Conservation (phyloP, 2,113 vertebrate species). For the Podarcis raffonei region DNA sequence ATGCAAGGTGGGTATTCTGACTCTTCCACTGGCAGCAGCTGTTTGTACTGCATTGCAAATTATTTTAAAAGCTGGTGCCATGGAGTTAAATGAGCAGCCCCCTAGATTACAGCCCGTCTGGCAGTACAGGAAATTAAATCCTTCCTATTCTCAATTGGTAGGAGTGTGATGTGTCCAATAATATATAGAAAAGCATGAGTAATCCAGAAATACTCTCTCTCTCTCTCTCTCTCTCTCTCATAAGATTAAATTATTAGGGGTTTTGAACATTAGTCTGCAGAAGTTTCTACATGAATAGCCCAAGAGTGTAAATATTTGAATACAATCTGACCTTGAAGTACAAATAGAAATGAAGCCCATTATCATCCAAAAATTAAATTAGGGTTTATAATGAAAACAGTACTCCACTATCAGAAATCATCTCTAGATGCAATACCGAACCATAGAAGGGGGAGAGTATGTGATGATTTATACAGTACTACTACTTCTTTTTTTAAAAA, state of each 20-base stretch:
- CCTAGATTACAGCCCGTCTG: background rate
- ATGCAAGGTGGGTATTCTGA: background rate
- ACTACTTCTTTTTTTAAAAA: too few relatives aligned
- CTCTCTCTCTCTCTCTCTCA: background rate
- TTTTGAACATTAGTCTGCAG: background rate
- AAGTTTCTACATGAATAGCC: background rate
- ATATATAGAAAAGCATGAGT: background rate
- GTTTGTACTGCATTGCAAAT: background rate
- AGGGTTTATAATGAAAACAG: slow-evolving; percentile 28
- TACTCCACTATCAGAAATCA: accelerated
- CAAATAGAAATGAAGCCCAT: background rate
- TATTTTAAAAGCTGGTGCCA: background rate
- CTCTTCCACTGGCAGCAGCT: background rate
- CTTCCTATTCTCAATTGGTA: background rate
- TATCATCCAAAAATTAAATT: background rate
- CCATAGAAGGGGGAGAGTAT: background rate
- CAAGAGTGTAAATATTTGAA: background rate
- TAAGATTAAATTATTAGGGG: background rate
- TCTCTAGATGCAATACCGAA: background rate
- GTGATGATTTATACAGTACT: background rate
- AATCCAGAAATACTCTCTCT: background rate
- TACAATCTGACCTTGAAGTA: background rate
- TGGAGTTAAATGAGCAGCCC: background rate
- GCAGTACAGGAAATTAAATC: background rate
- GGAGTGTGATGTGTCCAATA: background rate